Conservation (phyloP, 1,140 invertebrate species). For the Saccostrea glomerata region DNA sequence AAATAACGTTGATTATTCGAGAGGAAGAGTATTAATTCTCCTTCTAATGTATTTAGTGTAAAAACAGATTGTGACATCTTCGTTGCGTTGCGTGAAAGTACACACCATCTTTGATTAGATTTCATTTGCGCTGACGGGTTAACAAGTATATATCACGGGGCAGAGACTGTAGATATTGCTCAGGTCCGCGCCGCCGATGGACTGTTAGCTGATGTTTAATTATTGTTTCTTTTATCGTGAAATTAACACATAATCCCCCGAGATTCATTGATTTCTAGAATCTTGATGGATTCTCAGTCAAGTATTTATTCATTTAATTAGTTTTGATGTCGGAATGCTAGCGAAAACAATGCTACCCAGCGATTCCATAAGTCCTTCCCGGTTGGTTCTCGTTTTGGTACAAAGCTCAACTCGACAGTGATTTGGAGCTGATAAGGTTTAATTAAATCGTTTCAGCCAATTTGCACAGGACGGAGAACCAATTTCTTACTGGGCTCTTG, state of each 20-base stretch:
- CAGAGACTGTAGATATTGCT: slow-evolving; percentile 8
- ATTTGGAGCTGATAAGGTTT: slow-evolving; percentile 47
- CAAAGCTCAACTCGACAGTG: slow-evolving; percentile 14
- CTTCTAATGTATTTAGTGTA: slow-evolving; percentile 9
- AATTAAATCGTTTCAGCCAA: slow-evolving; percentile 58
- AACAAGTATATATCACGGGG: slow-evolving; percentile 27
- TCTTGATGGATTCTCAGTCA: slow-evolving; percentile 42
- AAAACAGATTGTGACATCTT: slow-evolving; percentile 2
- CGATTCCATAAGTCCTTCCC: slow-evolving; percentile 34
- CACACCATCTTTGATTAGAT: not conserved
- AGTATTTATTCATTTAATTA: slow-evolving; percentile 58
- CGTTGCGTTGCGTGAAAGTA: not conserved
- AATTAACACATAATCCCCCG: slow-evolving; percentile 12
- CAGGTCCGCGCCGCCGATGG: not conserved
- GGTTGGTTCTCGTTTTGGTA: slow-evolving; percentile 7
- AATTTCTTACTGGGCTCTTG: slow-evolving; percentile 10
- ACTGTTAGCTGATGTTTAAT: slow-evolving; percentile 21
- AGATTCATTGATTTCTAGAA: slow-evolving; percentile 42
- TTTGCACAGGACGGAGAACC: slow-evolving; percentile 41
- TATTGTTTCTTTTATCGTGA: slow-evolving; percentile 36
- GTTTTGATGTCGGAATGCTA: slow-evolving; percentile 52
- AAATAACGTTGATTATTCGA: not conserved
- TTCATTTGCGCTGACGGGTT: slow-evolving; percentile 16
- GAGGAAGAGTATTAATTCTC: not conserved
- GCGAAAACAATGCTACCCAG: slow-evolving; percentile 46